Conservation (phyloP, 2,888 invertebrate genomes). For the Pteria penguin region DNA sequence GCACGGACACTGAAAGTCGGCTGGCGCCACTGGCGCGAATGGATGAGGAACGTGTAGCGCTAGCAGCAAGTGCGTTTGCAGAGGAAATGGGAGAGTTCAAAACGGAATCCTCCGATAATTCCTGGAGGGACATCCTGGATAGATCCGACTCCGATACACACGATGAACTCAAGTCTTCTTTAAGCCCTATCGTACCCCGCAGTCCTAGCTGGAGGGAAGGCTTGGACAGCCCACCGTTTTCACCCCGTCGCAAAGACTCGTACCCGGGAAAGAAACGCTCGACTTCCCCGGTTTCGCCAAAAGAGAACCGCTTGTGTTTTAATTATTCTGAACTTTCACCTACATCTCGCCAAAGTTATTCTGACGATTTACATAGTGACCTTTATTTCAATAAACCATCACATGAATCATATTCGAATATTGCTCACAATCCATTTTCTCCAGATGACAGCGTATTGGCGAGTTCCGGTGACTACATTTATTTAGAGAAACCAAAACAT, state of each 20-base stretch:
- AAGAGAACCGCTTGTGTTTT: constrained; percentile 72
- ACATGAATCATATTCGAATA: constrained; percentile 41
- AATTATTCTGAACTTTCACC: constrained; percentile 71
- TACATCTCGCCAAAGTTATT: constrained; percentile 64
- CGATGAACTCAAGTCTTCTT: constrained; percentile 43
- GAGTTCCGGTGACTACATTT: constrained; percentile 58
- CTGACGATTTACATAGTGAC: constrained; percentile 60
- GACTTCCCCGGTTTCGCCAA: constrained; percentile 73
- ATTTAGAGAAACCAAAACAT: constrained; percentile 58
- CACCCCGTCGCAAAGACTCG: constrained; percentile 72
- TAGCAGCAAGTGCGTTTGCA: constrained; percentile 62
- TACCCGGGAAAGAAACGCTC: constrained; percentile 72
- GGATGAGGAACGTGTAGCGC: constrained; percentile 56
- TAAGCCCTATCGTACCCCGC: constrained; percentile 74
- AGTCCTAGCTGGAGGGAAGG: constrained; percentile 78
- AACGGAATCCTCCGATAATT: constrained; percentile 55
- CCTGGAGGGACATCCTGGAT: constrained; percentile 52
- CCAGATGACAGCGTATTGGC: constrained; percentile 57
- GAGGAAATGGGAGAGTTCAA: constrained; percentile 63
- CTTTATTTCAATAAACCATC: constrained; percentile 20
- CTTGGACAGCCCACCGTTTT: constrained; percentile 74
- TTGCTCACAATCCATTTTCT: constrained; percentile 65
- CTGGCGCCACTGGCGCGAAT: constrained; percentile 45
- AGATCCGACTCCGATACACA: constrained; percentile 42
- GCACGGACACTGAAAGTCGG: constrained; percentile 61